Evolutionary conservation across 2,113 vertebrate genomes (phyloP).

Genomic region (Dipodomys ordii): DNA sequence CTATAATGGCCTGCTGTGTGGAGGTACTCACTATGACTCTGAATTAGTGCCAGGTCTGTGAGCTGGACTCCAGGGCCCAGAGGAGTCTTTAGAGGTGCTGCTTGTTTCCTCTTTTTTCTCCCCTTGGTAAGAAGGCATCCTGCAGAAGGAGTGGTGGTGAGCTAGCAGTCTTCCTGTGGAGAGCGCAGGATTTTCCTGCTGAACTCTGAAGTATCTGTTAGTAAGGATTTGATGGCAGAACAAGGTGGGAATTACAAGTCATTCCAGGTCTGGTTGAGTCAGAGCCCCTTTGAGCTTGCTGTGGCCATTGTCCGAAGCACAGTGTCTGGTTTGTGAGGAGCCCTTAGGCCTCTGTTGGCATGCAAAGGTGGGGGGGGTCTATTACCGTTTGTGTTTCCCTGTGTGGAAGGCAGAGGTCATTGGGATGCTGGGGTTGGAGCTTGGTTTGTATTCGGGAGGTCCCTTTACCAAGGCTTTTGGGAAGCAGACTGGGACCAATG

Average conservation of each 20-base stretch:
- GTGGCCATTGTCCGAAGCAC: no score
- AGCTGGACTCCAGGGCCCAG: not conserved
- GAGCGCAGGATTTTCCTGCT: constrained; percentile 51
- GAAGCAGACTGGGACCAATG: not conserved
- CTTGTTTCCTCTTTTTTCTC: not conserved
- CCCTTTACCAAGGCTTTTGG: not conserved
- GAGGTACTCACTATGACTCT: not conserved
- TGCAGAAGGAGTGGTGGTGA: not conserved
- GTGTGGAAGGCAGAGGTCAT: not conserved
- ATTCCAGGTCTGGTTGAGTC: not conserved
- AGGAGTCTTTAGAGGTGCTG: not conserved
- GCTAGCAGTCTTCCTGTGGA: not conserved
- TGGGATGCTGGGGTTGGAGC: not conserved
- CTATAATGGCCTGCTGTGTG: not conserved
- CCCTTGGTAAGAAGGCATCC: not conserved
- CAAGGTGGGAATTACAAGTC: no score
- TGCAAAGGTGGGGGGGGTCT: not conserved
- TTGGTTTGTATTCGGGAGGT: not conserved
- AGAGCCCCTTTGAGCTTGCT: not conserved
- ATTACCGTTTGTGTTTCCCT: not conserved
- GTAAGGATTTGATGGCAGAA: constrained; percentile 17
- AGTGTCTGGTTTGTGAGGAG: no score
- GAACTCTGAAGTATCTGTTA: constrained; percentile 65
- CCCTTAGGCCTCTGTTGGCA: not conserved
- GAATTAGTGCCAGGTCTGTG: not conserved